A percentile compares a stretch with the other conserved stretches of the same genome.
These are phyloP conservation scores for Hermaeophaga mercurialis DNA, from an alignment of 2,888 invertebrate genomes.

Conservation along the genomic window DNA sequence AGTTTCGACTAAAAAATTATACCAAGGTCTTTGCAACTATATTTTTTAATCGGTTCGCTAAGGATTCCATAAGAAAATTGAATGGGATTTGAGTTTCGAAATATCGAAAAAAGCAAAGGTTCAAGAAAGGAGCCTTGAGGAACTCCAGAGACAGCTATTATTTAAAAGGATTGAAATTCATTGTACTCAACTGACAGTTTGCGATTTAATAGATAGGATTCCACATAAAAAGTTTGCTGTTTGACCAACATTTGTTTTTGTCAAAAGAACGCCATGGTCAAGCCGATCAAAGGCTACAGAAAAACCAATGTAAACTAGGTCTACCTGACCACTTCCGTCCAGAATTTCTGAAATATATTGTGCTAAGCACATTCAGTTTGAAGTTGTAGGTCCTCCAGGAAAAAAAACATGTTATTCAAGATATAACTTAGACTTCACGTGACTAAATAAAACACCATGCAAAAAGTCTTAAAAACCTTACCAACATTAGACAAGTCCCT, in stretches of 20 bases:
- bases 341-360: background rate
- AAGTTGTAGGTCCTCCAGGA: background rate
- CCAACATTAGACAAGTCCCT: background rate
- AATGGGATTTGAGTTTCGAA: background rate
- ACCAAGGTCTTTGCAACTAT: background rate
- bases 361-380: background rate
- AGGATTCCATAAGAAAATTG: background rate
- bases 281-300: background rate
- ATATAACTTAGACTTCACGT: background rate
- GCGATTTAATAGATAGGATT: no score
- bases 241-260: background rate
- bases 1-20: background rate
- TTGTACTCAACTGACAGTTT: background rate
- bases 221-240: background rate
- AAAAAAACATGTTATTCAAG: background rate
- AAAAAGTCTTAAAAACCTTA: background rate
- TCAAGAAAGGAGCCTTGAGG: no score
- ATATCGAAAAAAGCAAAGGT: background rate
- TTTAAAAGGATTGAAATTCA: background rate
- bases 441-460: background rate
- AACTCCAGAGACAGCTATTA: background rate
- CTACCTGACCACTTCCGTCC: background rate
- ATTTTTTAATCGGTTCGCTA: background rate
- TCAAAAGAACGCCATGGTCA: background rate
- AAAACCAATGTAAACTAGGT: background rate